These are phyloP conservation scores for Lysandra coridon DNA, from an alignment of 2,888 invertebrate genomes.

Conservation along the genomic window DNA sequence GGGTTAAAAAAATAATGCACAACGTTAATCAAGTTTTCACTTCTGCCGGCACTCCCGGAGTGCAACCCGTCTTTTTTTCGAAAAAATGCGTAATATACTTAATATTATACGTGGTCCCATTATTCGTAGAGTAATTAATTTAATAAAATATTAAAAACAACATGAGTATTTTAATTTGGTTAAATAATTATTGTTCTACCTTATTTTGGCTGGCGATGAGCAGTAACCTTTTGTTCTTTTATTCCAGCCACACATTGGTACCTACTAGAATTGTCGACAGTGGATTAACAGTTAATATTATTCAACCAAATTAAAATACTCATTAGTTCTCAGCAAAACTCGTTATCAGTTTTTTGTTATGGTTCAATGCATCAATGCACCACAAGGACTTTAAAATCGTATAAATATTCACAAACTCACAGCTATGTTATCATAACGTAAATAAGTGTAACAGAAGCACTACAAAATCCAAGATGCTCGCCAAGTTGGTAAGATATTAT, in stretches of 20 bases:
- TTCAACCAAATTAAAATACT: conserved; percentile 17
- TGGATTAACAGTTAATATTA: not conserved
- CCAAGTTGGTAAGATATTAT: conserved; percentile 65
- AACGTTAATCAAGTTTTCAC: too few relatives aligned
- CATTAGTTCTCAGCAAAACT: conserved; percentile 66
- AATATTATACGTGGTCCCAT: too few relatives aligned
- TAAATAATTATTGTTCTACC: not conserved
- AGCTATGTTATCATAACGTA: conserved; percentile 49
- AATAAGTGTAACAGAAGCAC: conserved; percentile 43
- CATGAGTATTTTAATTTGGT: too few relatives aligned
- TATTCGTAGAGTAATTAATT: too few relatives aligned
- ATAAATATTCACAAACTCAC: conserved; percentile 63
- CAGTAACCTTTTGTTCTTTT: not conserved
- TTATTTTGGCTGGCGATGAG: not conserved
- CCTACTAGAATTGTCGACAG: not conserved
- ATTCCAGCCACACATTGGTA: too few relatives aligned
- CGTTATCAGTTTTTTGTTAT: conserved; percentile 64
- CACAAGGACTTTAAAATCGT: conserved; percentile 61
- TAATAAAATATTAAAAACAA: too few relatives aligned
- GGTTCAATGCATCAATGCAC: conserved; percentile 54
- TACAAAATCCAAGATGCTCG: conserved; percentile 53
- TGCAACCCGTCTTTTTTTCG: too few relatives aligned
- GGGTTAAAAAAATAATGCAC: too few relatives aligned
- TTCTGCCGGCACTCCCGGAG: too few relatives aligned
- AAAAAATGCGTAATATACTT: too few relatives aligned